phyloP scores from a whole-genome alignment of 1,140 invertebrate species.

The Xylocopa sonorina region DNA sequence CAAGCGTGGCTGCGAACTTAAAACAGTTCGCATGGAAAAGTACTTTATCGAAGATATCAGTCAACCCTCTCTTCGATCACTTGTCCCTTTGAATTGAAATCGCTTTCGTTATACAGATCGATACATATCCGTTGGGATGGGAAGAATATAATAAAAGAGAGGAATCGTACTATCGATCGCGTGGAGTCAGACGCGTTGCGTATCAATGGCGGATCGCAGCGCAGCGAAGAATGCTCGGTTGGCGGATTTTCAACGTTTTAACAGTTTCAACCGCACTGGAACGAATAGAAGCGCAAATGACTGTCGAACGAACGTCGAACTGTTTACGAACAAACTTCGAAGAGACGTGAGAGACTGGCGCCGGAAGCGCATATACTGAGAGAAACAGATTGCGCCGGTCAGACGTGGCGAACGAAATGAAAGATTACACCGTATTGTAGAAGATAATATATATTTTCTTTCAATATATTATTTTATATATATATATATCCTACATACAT shows the following conservation, averaged over 20 bases:
- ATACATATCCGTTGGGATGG: no score
- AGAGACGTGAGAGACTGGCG: not conserved
- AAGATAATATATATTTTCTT: constrained; percentile 71
- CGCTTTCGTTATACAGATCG: no score
- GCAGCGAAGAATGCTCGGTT: not conserved
- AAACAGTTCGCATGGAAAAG: no score
- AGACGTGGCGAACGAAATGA: constrained; percentile 41
- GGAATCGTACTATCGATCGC: no score
- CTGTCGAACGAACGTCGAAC: not conserved
- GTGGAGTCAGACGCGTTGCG: not conserved
- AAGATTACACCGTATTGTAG: constrained; percentile 65
- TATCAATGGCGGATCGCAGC: not conserved
- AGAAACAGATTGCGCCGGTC: constrained; percentile 57
- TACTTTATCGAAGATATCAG: no score
- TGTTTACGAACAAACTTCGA: not conserved
- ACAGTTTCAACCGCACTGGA: not conserved
- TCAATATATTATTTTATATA: constrained; percentile 61
- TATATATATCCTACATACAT: constrained; percentile 71
- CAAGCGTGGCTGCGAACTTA: no score
- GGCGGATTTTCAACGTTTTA: not conserved
- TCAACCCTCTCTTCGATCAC: no score
- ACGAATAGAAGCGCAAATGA: not conserved
- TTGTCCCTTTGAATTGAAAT: no score
- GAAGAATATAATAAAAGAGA: no score
- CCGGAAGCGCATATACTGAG: constrained; percentile 7